These are phyloP conservation scores for Sminthurinus signatus DNA, from an alignment of 1,140 invertebrate genomes.

Conservation along the genomic window DNA sequence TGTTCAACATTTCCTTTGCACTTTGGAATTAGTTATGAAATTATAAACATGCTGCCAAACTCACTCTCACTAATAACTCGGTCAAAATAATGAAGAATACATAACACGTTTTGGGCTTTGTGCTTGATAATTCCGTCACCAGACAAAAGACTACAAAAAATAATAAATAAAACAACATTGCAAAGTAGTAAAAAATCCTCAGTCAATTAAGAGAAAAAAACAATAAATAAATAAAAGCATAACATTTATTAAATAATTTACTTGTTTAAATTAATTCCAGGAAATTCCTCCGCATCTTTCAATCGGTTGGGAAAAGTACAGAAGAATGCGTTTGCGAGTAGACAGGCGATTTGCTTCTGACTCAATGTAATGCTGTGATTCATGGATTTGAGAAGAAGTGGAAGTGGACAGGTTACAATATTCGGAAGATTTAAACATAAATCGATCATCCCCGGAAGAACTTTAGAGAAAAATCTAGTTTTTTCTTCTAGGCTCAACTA, in stretches of 20 bases:
- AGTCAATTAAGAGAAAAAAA: too few species aligned
- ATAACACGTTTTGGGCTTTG: constrained; percentile 34
- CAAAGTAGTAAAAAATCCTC: too few species aligned
- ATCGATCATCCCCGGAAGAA: constrained; percentile 69
- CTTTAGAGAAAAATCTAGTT: constrained; percentile 63
- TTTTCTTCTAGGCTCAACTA: constrained; percentile 62
- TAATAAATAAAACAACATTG: too few species aligned
- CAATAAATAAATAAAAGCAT: too few species aligned
- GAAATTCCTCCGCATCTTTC: constrained; percentile 64
- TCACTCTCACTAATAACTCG: constrained; percentile 24
- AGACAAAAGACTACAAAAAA: constrained; percentile 35
- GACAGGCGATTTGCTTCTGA: constrained; percentile 76
- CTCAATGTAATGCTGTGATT: constrained; percentile 61
- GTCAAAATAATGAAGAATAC: constrained; percentile 40
- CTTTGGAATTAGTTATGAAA: too few species aligned
- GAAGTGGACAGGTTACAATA: constrained; percentile 68
- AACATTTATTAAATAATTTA: too few species aligned
- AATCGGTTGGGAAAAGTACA: constrained; percentile 85
- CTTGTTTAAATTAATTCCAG: constrained; percentile 82
- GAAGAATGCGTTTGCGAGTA: constrained; percentile 92
- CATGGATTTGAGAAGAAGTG: constrained; percentile 59
- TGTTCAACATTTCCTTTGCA: too few species aligned
- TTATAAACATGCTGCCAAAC: too few species aligned
- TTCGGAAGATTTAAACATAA: constrained; percentile 71
- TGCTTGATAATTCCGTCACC: constrained; percentile 13